phyloP scores from a whole-genome alignment of 2,888 invertebrate species.

The Temnothorax ravouxi region DNA sequence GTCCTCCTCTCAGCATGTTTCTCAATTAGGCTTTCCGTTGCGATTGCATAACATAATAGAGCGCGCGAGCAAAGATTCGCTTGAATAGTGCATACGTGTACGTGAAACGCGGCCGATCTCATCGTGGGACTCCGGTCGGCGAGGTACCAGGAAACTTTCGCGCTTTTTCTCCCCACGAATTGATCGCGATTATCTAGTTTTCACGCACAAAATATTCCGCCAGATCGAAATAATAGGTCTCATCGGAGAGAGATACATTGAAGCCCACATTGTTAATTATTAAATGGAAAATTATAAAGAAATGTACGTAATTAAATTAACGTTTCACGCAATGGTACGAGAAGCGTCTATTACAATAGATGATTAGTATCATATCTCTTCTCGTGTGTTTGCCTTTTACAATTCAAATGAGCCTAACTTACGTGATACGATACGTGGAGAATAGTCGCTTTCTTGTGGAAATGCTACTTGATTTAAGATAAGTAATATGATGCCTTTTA shows the following conservation, averaged over 20 bases:
- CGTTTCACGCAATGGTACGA: no score
- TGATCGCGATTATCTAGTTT: constrained; percentile 66
- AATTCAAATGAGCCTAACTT: no score
- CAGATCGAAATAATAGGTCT: not conserved
- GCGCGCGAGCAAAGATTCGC: constrained; percentile 46
- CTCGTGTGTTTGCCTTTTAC: no score
- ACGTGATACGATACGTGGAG: no score
- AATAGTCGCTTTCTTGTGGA: no score
- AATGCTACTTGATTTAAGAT: no score
- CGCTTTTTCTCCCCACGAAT: constrained; percentile 43
- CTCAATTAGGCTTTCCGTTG: constrained; percentile 33
- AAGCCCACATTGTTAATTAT: not conserved
- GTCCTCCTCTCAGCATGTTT: constrained; percentile 52
- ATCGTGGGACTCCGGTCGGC: constrained; percentile 59
- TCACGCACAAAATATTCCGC: constrained; percentile 48
- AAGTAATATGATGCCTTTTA: no score
- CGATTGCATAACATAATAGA: constrained; percentile 53
- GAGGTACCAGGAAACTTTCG: constrained; percentile 42
- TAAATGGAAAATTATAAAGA: not conserved
- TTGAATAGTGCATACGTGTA: constrained; percentile 31
- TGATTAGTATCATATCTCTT: no score
- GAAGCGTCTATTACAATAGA: no score
- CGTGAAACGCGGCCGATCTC: constrained; percentile 60
- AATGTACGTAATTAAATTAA: not conserved
- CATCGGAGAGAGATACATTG: not conserved